Evolutionary conservation across 2,888 invertebrate species (phyloP), one percentile per base, ranked within the genome.

Genomic region (Dendrolimus houi): DNA sequence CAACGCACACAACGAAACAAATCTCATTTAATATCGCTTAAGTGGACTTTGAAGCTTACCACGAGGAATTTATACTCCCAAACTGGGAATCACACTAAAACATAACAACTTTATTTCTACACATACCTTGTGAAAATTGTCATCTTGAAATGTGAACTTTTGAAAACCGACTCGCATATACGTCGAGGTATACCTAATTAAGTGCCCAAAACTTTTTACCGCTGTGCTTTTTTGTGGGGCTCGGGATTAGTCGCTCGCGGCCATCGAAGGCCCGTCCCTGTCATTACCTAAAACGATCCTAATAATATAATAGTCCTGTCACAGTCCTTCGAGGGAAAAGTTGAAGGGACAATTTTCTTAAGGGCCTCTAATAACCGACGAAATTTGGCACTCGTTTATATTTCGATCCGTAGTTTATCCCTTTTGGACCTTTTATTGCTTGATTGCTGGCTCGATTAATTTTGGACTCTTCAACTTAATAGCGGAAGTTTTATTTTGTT

Each of bases 231-330:
- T 47, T 47, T 47, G 47, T 47, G 0, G 47, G 6, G 47, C 9
- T 64, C 72, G 65, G 78, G 86, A 85, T 86, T 81, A 84, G 84
- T 74, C 78, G 78, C 87, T 78, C 79, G 73, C 76, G 87, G 88
- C 87, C 81, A 73, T 77, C 72, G 81, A 78, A 29, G 29, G 3
- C 85, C 70, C 78, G 76, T 71, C 85, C 87, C 89, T 87, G 83
- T 89, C 81, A 89, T 90, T 90, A 89, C 82, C 72, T 77, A 86
- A 83, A 89, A 84, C 84, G 88, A 75, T 87, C 83, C 85, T 89
- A 89, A 90, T 89, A 88, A 85, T 87, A 87, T 90, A 90, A 90
- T 88, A 85, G 83, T 81, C 84, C 84, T 89, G 89, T 90, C 88
- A 86, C 87, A 88, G 79, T 78, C 83, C 79, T 84, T 76, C 69